Base-by-base conservation (phyloP, 2,888 invertebrate species). In the Andrena fulva region DNA sequence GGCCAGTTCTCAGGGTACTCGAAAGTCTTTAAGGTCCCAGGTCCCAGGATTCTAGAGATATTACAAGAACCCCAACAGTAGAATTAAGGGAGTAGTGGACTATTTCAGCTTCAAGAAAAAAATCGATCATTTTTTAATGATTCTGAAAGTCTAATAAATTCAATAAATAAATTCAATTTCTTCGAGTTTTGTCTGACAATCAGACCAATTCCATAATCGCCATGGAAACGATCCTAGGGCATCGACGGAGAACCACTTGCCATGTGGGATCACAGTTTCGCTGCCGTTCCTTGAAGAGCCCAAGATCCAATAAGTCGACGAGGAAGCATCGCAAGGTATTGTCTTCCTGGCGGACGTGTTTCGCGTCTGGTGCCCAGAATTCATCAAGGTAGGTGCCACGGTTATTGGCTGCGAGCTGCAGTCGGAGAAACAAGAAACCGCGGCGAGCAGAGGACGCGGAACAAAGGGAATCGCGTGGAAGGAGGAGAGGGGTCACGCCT, bases 401-500 rank as follows among this genome's bases (percentile, higher is more conserved):
- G 86, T 88, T 87, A 87, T 85, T 87, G 81, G 69, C 69, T 69
- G 70, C 67, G 77, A 62, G 24, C 63, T 68, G 70, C 69, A 63
- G 50, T 31, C 52, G 71, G 62, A 10, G 77, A 62, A 73, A 70
- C 29, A 75, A 77, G 68, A 73, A 78, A 78, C 5, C 54, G 20
- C 54, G 66, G 54, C 59, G 35, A 60, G 31, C 20, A 24, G 54
- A 77, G 56, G 48, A 74, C 42, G 60, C 33, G 42, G 75, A 82
- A 79, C 81, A 87, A 87, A 87, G 82, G 77, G 77, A 80, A 80
- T 80, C 72, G n/a, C 63, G 56, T 24, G 42, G 59, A 54, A 27
- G 42, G 24, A 50, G 70, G 79, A 85, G 85, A 71, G 84, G 85
- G 88, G 92, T 92, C 91, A 92, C 92, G 92, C 91, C 89, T 92